Evolutionary conservation across 2,113 vertebrate species (phyloP).

Genomic region (Poecilia latipinna): DNA sequence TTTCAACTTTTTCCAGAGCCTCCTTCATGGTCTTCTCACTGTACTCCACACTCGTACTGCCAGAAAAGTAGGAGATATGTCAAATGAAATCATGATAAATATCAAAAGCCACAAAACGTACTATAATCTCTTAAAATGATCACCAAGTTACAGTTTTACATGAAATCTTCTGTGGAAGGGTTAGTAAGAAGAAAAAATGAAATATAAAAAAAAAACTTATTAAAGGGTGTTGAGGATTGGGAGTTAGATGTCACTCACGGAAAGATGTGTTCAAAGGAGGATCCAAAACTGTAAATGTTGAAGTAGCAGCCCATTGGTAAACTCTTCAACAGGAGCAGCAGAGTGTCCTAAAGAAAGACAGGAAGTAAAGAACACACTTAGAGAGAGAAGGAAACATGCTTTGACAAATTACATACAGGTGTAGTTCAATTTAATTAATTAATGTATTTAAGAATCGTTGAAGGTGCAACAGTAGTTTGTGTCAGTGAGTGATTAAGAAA

Average conservation of each 20-base stretch:
- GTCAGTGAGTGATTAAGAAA: no score
- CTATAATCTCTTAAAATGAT: no score
- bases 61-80: background rate
- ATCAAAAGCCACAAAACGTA: no score
- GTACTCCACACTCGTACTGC: slow-evolving; percentile 85
- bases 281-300: slow-evolving; percentile 88
- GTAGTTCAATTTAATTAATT: no score
- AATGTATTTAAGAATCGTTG: no score
- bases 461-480: no score
- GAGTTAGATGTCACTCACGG: slow-evolving; percentile 60
- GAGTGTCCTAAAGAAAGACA: slow-evolving; percentile 75
- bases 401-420: no score
- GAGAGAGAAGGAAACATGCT: no score
- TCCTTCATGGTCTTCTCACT: slow-evolving; percentile 80
- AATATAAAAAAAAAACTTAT: background rate
- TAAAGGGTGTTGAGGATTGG: background rate
- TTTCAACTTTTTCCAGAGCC: slow-evolving; percentile 74
- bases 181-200: background rate
- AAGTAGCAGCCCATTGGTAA: slow-evolving; percentile 88
- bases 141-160: no score
- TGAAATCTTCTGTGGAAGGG: no score
- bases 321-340: slow-evolving; percentile 86
- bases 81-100: no score
- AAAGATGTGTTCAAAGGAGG: slow-evolving; percentile 76
- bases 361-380: background rate